Evolutionary conservation across 1,140 invertebrate species (phyloP), one percentile per base, ranked within the genome.

Genomic region (Drosophila eugracilis): DNA sequence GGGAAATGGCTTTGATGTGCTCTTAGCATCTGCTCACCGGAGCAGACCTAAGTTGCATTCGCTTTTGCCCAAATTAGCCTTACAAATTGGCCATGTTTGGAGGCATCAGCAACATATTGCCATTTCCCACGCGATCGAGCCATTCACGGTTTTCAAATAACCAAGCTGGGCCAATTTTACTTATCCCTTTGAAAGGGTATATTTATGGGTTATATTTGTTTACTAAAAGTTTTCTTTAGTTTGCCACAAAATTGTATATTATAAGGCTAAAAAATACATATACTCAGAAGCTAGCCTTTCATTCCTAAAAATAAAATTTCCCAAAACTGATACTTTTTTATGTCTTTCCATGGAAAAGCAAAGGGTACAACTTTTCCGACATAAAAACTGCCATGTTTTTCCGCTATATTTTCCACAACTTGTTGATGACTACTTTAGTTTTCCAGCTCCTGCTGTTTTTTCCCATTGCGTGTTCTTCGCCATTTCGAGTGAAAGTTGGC

Each of bases 41-140:
- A 49, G 62, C 63, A 44, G 28, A 53, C 45, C 60, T 28, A 28
- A 66, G 59, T 52, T 67, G 28, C 65, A 69, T 17, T 65, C 44
- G 44, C 63, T 26, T 41, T 37, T 10, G 26, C 7, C 17, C 32
- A 67, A 85, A 85, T 84, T 85, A 85, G 80, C 60, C 65, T 47
- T 36, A 53, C 60, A 53, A 80, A 72, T 62, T 45, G n/a, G n/a
- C n/a, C n/a, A n/a, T n/a, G n/a, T 54, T 44, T 32, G 17, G 9
- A 49, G 30, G 14, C 49, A 24, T 34, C 30, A 4, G 30, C 28
- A 28, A 45, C 79, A 83, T 52, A 78, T 78, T 78, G 79, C 54
- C 41, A 53, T 74, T 86, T 86, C 76, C 76, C 81, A 80, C 80
- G 81, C 81, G 42, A 66, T 49, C 28, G 15, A 55, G 15, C 26